These are phyloP conservation scores for Dasypus novemcinctus DNA, from an alignment of 2,113 vertebrate genomes.

Conservation along the genomic window DNA sequence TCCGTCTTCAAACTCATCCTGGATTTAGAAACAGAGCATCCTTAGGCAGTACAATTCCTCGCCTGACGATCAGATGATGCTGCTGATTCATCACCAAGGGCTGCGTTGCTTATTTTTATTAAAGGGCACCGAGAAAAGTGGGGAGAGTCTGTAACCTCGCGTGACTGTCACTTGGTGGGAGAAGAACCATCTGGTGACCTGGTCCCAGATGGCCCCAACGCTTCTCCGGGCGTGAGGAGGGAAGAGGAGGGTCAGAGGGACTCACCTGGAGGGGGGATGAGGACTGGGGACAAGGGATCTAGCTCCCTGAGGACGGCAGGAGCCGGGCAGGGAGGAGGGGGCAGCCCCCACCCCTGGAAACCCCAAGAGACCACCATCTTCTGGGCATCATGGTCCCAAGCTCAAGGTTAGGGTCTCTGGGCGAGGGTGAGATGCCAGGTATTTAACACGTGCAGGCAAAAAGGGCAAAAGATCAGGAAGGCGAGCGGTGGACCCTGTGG, in stretches of 20 bases:
- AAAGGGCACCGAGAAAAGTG: background rate
- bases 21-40: background rate
- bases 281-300: too few species aligned
- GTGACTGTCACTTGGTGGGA: too few species aligned
- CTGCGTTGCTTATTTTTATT: fast-evolving
- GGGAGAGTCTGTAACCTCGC: too few species aligned
- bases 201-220: background rate
- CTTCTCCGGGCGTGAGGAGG: fast-evolving
- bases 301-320: background rate
- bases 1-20: background rate
- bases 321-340: fast-evolving
- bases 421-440: fast-evolving
- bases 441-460: fast-evolving
- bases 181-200: fast-evolving
- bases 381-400: fast-evolving
- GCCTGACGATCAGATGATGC: fast-evolving
- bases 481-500: fast-evolving
- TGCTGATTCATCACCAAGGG: background rate
- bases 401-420: fast-evolving
- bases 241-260: fast-evolving
- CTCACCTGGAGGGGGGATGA: background rate
- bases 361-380: background rate
- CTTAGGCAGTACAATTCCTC: background rate
- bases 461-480: background rate
- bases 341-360: too few species aligned